Conservation (phyloP, 2,113 vertebrate genomes). For the Nothocercus nigrocapillus region DNA sequence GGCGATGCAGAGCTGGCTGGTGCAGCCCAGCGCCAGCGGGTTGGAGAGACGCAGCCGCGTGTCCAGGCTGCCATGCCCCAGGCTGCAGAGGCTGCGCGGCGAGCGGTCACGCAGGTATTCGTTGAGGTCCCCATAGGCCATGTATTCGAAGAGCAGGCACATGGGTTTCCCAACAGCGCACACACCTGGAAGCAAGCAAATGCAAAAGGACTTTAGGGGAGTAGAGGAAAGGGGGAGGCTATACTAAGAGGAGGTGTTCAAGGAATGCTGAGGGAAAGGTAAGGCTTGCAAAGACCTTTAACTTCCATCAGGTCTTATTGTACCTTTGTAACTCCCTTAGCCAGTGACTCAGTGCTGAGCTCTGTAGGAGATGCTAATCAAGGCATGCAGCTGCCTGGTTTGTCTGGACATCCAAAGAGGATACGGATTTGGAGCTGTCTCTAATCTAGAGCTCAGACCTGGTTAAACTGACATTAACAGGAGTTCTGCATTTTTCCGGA, state of each 20-base stretch:
- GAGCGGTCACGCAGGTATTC: constrained; percentile 91
- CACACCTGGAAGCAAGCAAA: constrained; percentile 81
- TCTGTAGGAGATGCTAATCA: neutral
- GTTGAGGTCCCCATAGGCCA: constrained; percentile 95
- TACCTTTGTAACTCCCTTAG: neutral
- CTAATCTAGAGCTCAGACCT: neutral
- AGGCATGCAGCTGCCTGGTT: neutral
- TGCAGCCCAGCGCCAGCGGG: constrained; percentile 77
- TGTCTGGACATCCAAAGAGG: neutral
- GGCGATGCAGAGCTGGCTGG: constrained; percentile 90
- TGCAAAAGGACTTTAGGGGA: neutral
- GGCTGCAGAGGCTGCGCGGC: constrained; percentile 78
- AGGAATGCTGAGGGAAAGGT: neutral
- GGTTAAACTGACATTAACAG: neutral
- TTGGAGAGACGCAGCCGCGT: constrained; percentile 71
- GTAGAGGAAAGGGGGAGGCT: neutral
- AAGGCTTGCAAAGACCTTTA: neutral
- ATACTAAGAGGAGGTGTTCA: neutral
- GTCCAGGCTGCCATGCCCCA: constrained; percentile 78
- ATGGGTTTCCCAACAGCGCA: constrained; percentile 97
- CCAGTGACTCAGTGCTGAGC: neutral
- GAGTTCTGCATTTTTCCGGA: neutral
- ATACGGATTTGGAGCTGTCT: neutral
- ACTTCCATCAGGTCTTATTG: neutral
- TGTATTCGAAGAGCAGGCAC: constrained; percentile 98